Percentiles rank a stretch among this genome's conserved stretches.
Evolutionary conservation across 2,888 invertebrate species (phyloP).

Genomic region (Mimas tiliae): DNA sequence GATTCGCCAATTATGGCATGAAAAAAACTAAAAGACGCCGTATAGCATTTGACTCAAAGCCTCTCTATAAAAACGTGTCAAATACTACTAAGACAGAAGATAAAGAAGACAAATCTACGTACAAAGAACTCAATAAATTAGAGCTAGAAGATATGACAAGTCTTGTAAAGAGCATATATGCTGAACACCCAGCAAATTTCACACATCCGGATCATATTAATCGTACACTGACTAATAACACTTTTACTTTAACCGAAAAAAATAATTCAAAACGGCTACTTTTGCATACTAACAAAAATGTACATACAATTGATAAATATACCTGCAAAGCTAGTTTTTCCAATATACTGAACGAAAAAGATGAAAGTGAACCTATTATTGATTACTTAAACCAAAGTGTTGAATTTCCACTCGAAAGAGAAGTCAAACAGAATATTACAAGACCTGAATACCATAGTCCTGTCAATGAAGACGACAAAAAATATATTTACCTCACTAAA

Average conservation of each 20-base stretch:
- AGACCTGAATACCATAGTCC: constrained; percentile 15
- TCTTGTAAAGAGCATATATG: constrained; percentile 55
- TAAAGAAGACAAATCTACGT: constrained; percentile 28
- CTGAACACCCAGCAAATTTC: constrained; percentile 43
- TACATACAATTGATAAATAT: constrained; percentile 11
- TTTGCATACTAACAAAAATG: background rate
- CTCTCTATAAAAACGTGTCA: constrained; percentile 44
- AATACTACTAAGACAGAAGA: constrained; percentile 37
- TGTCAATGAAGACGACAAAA: constrained; percentile 27
- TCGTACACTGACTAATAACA: constrained; percentile 26
- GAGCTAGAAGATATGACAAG: constrained; percentile 48
- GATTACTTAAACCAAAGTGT: constrained; percentile 40
- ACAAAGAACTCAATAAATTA: constrained; percentile 29
- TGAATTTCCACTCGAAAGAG: constrained; percentile 30
- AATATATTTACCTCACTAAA: constrained; percentile 31
- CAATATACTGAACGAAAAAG: constrained; percentile 32
- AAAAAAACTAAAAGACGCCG: constrained; percentile 39
- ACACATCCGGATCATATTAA: constrained; percentile 42
- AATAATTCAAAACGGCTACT: background rate
- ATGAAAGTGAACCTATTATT: constrained; percentile 39
- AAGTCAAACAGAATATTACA: constrained; percentile 28
- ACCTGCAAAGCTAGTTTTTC: constrained; percentile 1
- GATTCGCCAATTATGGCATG: constrained; percentile 46
- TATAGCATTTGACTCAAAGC: constrained; percentile 47
- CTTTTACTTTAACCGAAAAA: background rate